A percentile compares a stretch with the other conserved stretches of the same genome.
Evolutionary conservation across 2,888 invertebrate genomes (phyloP).

Genomic region (Ischnus inquisitorius): DNA sequence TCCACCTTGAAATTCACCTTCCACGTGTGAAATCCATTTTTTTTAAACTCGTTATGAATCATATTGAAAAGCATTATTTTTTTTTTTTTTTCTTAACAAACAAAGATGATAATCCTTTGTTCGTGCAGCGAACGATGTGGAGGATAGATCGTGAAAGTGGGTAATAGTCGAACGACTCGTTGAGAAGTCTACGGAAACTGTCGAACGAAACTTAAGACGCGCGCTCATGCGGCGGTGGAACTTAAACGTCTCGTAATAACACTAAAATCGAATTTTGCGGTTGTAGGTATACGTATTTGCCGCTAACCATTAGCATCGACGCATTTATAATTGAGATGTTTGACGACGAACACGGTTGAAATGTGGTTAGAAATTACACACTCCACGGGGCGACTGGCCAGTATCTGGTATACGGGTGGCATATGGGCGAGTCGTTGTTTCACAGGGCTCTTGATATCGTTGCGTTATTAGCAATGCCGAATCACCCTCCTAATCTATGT

Average conservation of each 20-base stretch:
- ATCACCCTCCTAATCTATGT: constrained; percentile 83
- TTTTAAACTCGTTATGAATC: too few relatives aligned
- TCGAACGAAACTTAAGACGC: background rate
- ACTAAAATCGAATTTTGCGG: background rate
- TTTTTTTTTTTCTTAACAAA: too few relatives aligned
- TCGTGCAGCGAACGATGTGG: too few relatives aligned
- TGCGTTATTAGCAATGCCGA: constrained; percentile 81
- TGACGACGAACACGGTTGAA: constrained; percentile 76
- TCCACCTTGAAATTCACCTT: too few relatives aligned
- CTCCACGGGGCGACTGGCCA: background rate
- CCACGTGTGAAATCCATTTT: too few relatives aligned
- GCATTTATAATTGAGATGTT: constrained; percentile 37
- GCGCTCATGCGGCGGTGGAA: background rate
- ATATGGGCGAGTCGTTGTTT: constrained; percentile 61
- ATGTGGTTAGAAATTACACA: constrained; percentile 82
- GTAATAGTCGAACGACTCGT: too few relatives aligned
- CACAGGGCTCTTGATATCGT: constrained; percentile 81
- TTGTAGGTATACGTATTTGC: background rate
- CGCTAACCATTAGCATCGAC: background rate
- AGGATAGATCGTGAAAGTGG: too few relatives aligned
- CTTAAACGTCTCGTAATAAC: background rate
- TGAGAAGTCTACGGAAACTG: too few relatives aligned
- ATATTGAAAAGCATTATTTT: too few relatives aligned
- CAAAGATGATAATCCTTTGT: too few relatives aligned
- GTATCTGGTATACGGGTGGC: background rate